Base-by-base conservation (phyloP, 2,888 invertebrate species). In the Vandiemenella viatica region DNA sequence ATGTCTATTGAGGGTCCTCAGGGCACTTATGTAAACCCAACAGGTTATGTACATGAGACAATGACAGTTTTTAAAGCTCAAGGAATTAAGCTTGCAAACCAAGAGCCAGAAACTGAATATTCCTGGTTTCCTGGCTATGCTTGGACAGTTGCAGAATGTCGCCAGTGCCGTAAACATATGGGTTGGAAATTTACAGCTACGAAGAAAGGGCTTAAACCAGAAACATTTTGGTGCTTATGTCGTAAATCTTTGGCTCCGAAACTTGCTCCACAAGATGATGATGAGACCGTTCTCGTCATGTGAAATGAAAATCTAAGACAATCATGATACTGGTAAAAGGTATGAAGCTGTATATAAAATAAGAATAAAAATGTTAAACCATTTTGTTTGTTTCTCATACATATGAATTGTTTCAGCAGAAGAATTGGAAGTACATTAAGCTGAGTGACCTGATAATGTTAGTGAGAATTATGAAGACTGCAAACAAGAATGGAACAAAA, bases 61-160 rank as follows among this genome's bases (percentile, higher is more conserved):
- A 70, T 89, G 38, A 89, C 88, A 0, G 71, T 81, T 1, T 69
- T 70, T 52, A 67, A 69, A 46, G 73, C 76, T 0, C 64, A 67
- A 17, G 70, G 75, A 53, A 66, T 73, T 16, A 60, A 65, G 37
- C 64, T 78, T 15, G 56, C 60, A 8, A 56, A 64, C 22, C 66
- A 71, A 22, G 67, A 68, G 1, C 74, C 83, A 1, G 80, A 81
- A 1, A 75, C 75, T n/a, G 76, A 82, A 57, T 82, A 79, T 60
- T 82, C 80, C 54, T 89, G 89, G 89, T 89, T 89, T 65, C 87
- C 88, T 5, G 87, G 85, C 20, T 89, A 87, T 62, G 77, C 80
- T 5, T 89, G 89, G 89, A 82, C 79, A 22, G 81, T 86, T 46
- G 77, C 79, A 26, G 70, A 76, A 50, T 89, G 89, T 61, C 67